Conservation (phyloP, 2,888 invertebrate species). For the Corythucha ciliata region DNA sequence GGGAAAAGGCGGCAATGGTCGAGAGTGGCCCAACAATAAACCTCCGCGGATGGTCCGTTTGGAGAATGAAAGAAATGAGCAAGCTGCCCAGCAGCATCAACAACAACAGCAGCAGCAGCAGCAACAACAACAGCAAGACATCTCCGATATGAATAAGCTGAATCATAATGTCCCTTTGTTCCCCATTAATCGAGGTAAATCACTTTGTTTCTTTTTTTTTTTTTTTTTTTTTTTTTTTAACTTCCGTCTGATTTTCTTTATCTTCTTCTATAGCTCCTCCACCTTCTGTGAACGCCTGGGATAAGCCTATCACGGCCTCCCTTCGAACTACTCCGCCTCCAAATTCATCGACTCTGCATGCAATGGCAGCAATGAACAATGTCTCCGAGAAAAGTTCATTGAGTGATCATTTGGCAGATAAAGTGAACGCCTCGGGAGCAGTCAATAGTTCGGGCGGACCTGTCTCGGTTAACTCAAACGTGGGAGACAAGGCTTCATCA, state of each 20-base stretch:
- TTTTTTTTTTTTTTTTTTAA: background rate
- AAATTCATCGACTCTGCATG: no score
- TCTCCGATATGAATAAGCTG: slow-evolving; percentile 36
- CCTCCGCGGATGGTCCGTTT: slow-evolving; percentile 47
- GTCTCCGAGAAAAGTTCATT: no score
- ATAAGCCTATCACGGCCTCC: slow-evolving; percentile 67
- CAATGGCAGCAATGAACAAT: no score
- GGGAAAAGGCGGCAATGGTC: no score
- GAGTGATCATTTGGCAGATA: no score
- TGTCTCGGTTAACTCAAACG: no score
- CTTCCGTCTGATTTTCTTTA: background rate
- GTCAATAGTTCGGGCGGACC: no score
- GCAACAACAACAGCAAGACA: slow-evolving; percentile 30
- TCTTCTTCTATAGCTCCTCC: slow-evolving; percentile 46
- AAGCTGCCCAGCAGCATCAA: slow-evolving; percentile 42
- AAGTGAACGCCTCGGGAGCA: no score
- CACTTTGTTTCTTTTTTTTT: background rate
- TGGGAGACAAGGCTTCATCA: no score
- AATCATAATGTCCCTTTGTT: slow-evolving; percentile 36
- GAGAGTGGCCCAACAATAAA: slow-evolving; percentile 26
- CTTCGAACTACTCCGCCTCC: slow-evolving; percentile 49
- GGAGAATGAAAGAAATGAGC: slow-evolving; percentile 46
- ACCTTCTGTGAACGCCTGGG: slow-evolving; percentile 75
- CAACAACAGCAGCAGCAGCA: slow-evolving; percentile 42
- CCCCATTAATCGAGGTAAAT: slow-evolving; percentile 36